Percentiles rank a stretch among this genome's conserved stretches.
phyloP scores from a whole-genome alignment of 2,113 vertebrate species.

The Nothobranchius furzeri region DNA sequence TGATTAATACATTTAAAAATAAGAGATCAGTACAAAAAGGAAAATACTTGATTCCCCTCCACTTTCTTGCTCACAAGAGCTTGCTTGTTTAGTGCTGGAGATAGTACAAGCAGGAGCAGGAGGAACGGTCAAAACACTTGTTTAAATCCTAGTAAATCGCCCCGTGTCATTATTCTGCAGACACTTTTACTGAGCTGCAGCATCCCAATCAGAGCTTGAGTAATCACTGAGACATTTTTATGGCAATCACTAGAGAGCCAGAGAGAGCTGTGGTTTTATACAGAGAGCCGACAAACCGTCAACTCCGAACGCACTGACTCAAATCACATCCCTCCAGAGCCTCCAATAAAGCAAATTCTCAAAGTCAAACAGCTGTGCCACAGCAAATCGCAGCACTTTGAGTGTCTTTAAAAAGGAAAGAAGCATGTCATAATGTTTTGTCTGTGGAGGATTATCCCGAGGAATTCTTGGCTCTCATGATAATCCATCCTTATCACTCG shows the following conservation, averaged over 20 bases:
- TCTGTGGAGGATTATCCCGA: constrained; percentile 71
- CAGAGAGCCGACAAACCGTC: constrained; percentile 32
- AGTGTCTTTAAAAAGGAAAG: constrained; percentile 25
- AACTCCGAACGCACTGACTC: constrained; percentile 60
- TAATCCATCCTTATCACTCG: constrained; percentile 77
- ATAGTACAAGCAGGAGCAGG: constrained; percentile 11
- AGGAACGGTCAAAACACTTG: constrained; percentile 29
- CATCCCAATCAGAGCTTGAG: constrained; percentile 53
- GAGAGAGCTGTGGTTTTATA: constrained; percentile 37
- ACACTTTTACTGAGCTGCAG: constrained; percentile 25
- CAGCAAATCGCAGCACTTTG: constrained; percentile 53
- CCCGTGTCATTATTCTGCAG: constrained; percentile 47
- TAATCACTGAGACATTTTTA: constrained; percentile 58
- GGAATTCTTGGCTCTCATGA: constrained; percentile 62
- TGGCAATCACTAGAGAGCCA: constrained; percentile 52
- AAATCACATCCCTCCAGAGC: constrained; percentile 69
- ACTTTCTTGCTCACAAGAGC: constrained; percentile 8
- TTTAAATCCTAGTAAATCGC: constrained; percentile 49
- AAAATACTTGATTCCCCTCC: neutral
- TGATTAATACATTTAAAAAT: no score
- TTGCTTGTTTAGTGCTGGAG: constrained; percentile 23
- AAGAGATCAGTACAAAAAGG: neutral
- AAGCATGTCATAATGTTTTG: constrained; percentile 73
- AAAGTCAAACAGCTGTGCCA: constrained; percentile 57
- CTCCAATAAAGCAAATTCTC: constrained; percentile 75